phyloP scores from a whole-genome alignment of 2,113 vertebrate genomes.

The Eulemur macaco region DNA sequence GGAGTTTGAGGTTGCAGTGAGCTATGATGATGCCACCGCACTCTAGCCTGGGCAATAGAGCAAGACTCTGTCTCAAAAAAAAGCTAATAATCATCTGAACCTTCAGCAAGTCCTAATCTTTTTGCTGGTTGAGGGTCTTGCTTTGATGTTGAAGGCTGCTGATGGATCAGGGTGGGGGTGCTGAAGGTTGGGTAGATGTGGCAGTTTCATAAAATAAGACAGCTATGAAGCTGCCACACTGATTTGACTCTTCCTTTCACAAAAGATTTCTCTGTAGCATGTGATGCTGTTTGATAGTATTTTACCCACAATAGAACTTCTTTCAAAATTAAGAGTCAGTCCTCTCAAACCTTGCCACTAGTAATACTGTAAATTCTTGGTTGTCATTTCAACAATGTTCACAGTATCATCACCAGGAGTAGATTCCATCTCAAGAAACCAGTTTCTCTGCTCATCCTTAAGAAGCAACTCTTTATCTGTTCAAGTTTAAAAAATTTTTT shows the following conservation, averaged over 20 bases:
- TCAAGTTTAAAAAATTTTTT: no score
- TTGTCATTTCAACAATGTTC: no score
- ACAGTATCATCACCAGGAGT: no score
- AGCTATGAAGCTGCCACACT: not conserved
- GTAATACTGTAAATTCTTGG: no score
- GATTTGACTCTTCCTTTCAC: not conserved
- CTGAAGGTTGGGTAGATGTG: not conserved
- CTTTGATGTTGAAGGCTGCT: not conserved
- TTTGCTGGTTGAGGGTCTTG: not conserved
- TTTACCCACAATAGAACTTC: not conserved
- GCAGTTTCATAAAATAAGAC: not conserved
- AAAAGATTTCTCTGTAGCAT: not conserved
- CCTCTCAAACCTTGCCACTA: no score
- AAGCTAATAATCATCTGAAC: not conserved
- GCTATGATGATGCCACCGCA: no score
- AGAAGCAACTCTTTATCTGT: no score
- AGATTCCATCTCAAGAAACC: no score
- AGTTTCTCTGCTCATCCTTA: no score
- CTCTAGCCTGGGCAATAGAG: no score
- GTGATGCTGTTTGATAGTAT: not conserved
- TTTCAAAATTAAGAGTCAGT: not conserved
- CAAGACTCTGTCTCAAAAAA: no score
- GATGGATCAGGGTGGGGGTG: not conserved
- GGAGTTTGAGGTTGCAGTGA: no score
- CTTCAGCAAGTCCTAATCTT: not conserved